These are phyloP conservation scores for Bufo gargarizans DNA, from an alignment of 2,113 vertebrate species.

Conservation along the genomic window DNA sequence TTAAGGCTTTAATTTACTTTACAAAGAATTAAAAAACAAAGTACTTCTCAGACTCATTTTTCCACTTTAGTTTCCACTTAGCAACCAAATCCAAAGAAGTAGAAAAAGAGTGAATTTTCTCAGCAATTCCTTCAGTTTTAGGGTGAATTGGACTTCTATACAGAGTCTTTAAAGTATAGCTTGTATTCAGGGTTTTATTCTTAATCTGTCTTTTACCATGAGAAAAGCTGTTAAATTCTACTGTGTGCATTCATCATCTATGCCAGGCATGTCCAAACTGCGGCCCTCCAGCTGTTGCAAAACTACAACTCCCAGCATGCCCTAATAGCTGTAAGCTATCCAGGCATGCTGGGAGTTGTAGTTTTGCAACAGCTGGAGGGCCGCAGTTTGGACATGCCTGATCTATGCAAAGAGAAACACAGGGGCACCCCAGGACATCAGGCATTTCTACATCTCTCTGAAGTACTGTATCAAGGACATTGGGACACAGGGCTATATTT, in stretches of 20 bases:
- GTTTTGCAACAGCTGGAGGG: too few relatives aligned
- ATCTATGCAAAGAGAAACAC: slow-evolving; percentile 1
- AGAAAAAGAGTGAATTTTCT: not conserved
- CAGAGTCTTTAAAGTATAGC: not conserved
- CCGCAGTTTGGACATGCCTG: too few relatives aligned
- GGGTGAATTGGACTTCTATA: not conserved
- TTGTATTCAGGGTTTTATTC: slow-evolving; percentile 2
- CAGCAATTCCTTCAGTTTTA: not conserved
- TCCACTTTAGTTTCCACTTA: not conserved
- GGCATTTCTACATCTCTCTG: slow-evolving; percentile 12
- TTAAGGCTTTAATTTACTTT: not conserved
- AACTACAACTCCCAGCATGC: too few relatives aligned
- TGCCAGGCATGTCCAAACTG: too few relatives aligned
- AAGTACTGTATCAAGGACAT: not conserved
- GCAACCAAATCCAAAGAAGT: not conserved
- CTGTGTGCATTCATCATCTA: not conserved
- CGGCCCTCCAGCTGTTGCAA: too few relatives aligned
- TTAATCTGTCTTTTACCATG: not conserved
- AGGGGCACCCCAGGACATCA: not conserved
- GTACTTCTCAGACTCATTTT: not conserved
- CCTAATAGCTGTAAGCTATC: too few relatives aligned
- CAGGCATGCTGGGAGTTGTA: too few relatives aligned
- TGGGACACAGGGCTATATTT: not conserved
- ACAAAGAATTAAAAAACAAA: not conserved
- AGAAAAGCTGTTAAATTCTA: slow-evolving; percentile 10